A percentile compares a stretch with the other conserved stretches of the same genome.
Conservation (phyloP, 2,888 invertebrate species). For the Mechanitis mazaeus region DNA sequence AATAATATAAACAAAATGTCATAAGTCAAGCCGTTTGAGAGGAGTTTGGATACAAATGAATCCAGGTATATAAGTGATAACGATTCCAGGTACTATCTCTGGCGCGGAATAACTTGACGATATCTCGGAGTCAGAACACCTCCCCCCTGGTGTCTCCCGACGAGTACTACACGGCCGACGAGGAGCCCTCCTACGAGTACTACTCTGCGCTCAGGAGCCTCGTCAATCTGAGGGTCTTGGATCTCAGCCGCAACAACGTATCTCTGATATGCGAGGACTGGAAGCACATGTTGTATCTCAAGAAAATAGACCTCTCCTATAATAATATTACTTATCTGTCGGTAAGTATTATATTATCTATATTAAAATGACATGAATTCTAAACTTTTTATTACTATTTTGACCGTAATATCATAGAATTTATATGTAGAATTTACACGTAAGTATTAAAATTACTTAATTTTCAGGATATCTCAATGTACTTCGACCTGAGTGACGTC, state of each 20-base stretch:
- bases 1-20: no score
- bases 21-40: no score
- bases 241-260: conserved; percentile 34
- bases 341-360: conserved; percentile 14
- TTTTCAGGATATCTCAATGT: conserved; percentile 18
- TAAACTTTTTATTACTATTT: no score
- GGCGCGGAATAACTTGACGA: conserved; percentile 24
- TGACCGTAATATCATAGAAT: no score
- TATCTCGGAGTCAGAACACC: conserved; percentile 14
- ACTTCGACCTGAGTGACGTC: conserved; percentile 15
- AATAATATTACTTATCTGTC: conserved; percentile 31
- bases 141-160: background rate
- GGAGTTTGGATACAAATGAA: no score
- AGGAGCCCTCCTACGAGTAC: conserved; percentile 5
- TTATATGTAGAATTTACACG: no score
- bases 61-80: background rate
- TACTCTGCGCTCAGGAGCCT: conserved; percentile 31
- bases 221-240: conserved; percentile 19
- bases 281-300: conserved; percentile 22
- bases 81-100: conserved; percentile 29
- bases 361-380: no score
- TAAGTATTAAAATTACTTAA: background rate
- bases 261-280: conserved; percentile 28
- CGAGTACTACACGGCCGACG: background rate
- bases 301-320: conserved; percentile 28